phyloP scores from a whole-genome alignment of 2,888 invertebrate genomes.

The Molorchus minor region DNA sequence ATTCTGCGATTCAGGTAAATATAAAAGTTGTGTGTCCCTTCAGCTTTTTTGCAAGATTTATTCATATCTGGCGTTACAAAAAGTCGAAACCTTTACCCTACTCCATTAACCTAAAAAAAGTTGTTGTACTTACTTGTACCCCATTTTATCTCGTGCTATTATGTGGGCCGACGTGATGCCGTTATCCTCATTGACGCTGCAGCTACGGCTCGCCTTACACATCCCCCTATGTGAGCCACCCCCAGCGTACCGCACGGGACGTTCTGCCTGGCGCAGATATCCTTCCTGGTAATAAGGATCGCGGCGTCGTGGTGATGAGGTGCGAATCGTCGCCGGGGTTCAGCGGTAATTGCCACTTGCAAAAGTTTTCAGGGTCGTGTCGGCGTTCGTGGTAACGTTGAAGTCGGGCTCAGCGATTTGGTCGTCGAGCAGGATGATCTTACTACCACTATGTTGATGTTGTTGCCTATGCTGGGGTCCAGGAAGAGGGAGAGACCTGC shows the following conservation, averaged over 20 bases:
- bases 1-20: too few relatives aligned
- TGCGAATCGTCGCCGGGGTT: constrained; percentile 80
- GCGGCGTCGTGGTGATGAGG: constrained; percentile 91
- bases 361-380: constrained; percentile 86
- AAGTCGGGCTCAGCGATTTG: constrained; percentile 68
- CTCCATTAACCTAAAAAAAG: background rate
- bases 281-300: constrained; percentile 79
- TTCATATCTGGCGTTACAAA: background rate
- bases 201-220: constrained; percentile 85
- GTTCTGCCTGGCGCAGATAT: constrained; percentile 71
- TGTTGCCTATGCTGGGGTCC: constrained; percentile 90
- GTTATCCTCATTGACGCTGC: constrained; percentile 91
- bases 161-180: constrained; percentile 90
- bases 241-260: constrained; percentile 77
- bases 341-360: constrained; percentile 80
- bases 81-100: background rate
- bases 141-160: constrained; percentile 89
- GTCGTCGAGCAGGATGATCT: constrained; percentile 81
- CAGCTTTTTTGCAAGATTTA: too few relatives aligned
- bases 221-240: constrained; percentile 90
- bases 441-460: constrained; percentile 91
- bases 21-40: too few relatives aligned
- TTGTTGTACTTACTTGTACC: constrained; percentile 81
- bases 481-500: constrained; percentile 84
- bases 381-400: constrained; percentile 82